These are phyloP conservation scores for Drosophila kepulauana DNA, from an alignment of 1,140 invertebrate genomes.

Conservation along the genomic window DNA sequence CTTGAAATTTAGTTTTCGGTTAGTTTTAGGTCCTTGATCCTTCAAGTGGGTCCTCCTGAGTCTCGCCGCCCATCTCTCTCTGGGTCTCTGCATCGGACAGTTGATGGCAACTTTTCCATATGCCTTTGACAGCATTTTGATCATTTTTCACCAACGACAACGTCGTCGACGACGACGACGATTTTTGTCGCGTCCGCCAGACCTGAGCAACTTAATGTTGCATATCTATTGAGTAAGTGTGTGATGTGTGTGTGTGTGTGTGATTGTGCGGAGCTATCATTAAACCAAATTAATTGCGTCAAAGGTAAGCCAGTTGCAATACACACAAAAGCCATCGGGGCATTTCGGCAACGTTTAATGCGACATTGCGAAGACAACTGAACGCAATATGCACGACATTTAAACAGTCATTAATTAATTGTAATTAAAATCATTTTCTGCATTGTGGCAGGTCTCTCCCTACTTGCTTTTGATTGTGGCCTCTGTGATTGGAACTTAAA, in stretches of 20 bases:
- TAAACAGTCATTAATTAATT: slow-evolving; percentile 80
- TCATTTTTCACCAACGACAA: slow-evolving; percentile 38
- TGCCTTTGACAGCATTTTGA: slow-evolving; percentile 62
- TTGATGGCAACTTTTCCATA: slow-evolving; percentile 56
- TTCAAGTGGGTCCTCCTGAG: slow-evolving; percentile 36
- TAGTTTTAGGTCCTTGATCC: slow-evolving; percentile 62
- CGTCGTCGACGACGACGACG: slow-evolving; percentile 5
- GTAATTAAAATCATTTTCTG: slow-evolving; percentile 78
- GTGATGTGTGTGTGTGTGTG: not conserved
- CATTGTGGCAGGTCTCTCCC: slow-evolving; percentile 8
- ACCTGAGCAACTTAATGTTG: slow-evolving; percentile 19
- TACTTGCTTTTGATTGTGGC: not conserved
- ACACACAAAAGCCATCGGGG: slow-evolving; percentile 11
- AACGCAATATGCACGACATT: slow-evolving; percentile 52
- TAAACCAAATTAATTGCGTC: slow-evolving; percentile 51
- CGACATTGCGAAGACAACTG: slow-evolving; percentile 38
- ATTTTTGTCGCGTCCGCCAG: slow-evolving; percentile 7
- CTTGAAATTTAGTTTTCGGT: slow-evolving; percentile 83
- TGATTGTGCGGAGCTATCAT: slow-evolving; percentile 24
- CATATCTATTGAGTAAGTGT: slow-evolving; percentile 2
- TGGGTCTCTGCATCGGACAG: slow-evolving; percentile 55
- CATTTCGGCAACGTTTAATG: slow-evolving; percentile 22
- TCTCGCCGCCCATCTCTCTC: slow-evolving; percentile 14
- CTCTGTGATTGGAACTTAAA: slow-evolving; percentile 62
- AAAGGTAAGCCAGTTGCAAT: slow-evolving; percentile 44